These are phyloP conservation scores for Tachysurus vachellii DNA, from an alignment of 2,113 vertebrate genomes.

Conservation along the genomic window DNA sequence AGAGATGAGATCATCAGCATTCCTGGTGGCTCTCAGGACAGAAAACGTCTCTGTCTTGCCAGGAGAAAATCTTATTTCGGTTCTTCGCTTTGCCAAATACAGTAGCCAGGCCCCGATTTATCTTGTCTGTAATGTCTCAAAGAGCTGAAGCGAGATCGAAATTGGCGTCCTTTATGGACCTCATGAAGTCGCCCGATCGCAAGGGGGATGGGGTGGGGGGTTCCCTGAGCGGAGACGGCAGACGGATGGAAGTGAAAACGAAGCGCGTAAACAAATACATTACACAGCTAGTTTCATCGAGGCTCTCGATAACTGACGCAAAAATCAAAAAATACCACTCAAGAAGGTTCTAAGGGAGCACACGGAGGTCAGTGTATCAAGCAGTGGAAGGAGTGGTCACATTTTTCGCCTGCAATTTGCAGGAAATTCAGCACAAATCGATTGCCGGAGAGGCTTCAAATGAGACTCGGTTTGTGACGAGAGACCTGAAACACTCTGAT, in stretches of 20 bases:
- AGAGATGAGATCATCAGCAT: constrained; percentile 40
- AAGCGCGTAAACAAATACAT: constrained; percentile 12
- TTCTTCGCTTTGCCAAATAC: constrained; percentile 10
- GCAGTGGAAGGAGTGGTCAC: not conserved
- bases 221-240: not conserved
- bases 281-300: not conserved
- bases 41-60: constrained; percentile 35
- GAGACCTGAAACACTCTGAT: not conserved
- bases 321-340: not conserved
- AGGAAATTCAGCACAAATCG: not conserved
- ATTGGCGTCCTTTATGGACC: constrained; percentile 35
- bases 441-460: not conserved
- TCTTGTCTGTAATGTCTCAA: constrained; percentile 38
- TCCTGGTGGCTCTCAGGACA: constrained; percentile 24
- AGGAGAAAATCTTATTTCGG: constrained; percentile 41
- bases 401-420: not conserved
- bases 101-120: constrained; percentile 27
- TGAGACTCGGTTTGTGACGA: not conserved
- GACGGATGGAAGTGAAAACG: not conserved
- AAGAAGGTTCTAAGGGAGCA: not conserved
- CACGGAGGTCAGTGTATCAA: not conserved
- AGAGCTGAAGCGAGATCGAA: constrained; percentile 31
- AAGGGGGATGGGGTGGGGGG: not conserved
- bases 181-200: constrained; percentile 26
- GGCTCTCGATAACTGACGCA: not conserved